These are phyloP conservation scores for Drosophila atripex DNA, from an alignment of 2,888 invertebrate genomes.

Conservation along the genomic window DNA sequence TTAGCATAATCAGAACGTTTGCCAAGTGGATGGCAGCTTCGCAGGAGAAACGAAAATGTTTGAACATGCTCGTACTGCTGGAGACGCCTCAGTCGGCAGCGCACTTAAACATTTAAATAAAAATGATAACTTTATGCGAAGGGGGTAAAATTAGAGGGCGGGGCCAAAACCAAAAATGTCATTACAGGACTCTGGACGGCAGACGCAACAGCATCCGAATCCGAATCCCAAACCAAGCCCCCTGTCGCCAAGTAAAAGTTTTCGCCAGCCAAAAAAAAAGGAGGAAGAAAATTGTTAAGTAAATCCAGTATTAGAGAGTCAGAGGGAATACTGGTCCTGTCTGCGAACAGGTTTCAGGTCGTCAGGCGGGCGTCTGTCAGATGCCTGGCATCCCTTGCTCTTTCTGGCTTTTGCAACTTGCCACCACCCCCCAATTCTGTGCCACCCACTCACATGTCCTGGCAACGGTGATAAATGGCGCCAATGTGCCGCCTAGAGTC, in stretches of 20 bases:
- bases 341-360: slow-evolving; percentile 69
- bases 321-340: slow-evolving; percentile 46
- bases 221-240: slow-evolving; percentile 47
- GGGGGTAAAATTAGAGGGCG: slow-evolving; percentile 57
- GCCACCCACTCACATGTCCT: slow-evolving; percentile 49
- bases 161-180: slow-evolving; percentile 68
- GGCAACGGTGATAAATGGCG: slow-evolving; percentile 83
- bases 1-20: slow-evolving; percentile 73
- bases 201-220: slow-evolving; percentile 55
- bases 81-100: slow-evolving; percentile 15
- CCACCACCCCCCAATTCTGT: slow-evolving; percentile 16
- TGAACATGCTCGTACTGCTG: slow-evolving; percentile 24
- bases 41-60: slow-evolving; percentile 40
- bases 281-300: slow-evolving; percentile 35
- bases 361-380: slow-evolving; percentile 43
- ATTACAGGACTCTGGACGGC: slow-evolving; percentile 59
- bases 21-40: slow-evolving; percentile 40
- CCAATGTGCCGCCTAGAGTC: slow-evolving; percentile 82
- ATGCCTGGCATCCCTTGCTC: slow-evolving; percentile 22
- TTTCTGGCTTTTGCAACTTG: not conserved
- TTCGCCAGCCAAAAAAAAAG: slow-evolving; percentile 51
- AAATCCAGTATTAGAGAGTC: slow-evolving; percentile 66
- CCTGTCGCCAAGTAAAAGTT: slow-evolving; percentile 81
- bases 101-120: slow-evolving; percentile 80
- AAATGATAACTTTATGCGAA: slow-evolving; percentile 79